Evolutionary conservation across 53 echinoderm and acorn worm genomes (phyloP).

Genomic region (Echinometra lucunter): DNA sequence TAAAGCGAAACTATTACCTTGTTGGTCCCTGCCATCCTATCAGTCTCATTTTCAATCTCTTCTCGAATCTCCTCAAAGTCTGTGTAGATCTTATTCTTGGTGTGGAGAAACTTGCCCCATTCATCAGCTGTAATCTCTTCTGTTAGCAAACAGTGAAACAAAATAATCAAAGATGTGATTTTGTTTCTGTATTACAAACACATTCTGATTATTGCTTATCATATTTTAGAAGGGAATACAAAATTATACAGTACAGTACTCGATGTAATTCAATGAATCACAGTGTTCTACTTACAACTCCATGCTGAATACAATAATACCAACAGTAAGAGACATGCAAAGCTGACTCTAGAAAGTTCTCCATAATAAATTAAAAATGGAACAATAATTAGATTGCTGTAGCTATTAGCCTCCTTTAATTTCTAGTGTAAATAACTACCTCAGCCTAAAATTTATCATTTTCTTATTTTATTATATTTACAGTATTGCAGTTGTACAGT

Average conservation of each 20-base stretch:
- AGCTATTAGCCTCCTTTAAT: background rate
- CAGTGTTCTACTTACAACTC: no score
- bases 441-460: no score
- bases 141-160: slow-evolving; percentile 19
- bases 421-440: background rate
- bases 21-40: slow-evolving; percentile 93
- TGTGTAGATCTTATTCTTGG: slow-evolving; percentile 97
- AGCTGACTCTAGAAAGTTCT: background rate
- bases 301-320: background rate
- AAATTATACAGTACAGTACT: background rate
- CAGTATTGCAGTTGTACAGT: no score
- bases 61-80: slow-evolving; percentile 96
- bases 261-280: no score
- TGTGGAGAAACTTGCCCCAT: slow-evolving; percentile 99
- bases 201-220: background rate
- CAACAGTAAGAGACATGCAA: background rate
- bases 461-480: no score
- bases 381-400: background rate
- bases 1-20: slow-evolving; percentile 76
- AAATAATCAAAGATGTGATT: background rate
- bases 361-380: background rate
- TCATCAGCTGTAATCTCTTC: slow-evolving; percentile 94
- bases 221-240: background rate
- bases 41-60: slow-evolving; percentile 93
- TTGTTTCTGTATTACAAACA: background rate